These are phyloP conservation scores for Indicator maculatus DNA, from an alignment of 2,113 vertebrate species.

Conservation along the genomic window DNA sequence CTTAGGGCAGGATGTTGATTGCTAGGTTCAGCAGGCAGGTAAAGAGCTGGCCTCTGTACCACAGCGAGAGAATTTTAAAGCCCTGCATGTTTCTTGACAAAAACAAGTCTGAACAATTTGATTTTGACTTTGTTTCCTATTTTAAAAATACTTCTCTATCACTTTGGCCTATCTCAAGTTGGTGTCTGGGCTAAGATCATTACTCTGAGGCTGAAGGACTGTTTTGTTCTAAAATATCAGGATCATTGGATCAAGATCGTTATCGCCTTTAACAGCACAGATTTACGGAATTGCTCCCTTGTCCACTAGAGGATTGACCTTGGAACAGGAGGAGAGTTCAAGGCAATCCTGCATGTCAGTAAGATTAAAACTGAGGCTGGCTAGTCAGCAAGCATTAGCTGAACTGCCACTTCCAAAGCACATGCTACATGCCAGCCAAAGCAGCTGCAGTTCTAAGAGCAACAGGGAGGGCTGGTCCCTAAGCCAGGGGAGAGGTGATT, in stretches of 20 bases:
- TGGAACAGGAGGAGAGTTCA: conserved; percentile 8
- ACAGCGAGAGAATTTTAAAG: background rate
- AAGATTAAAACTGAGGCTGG: conserved; percentile 41
- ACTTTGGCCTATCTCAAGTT: background rate
- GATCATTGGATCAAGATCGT: conserved; percentile 23
- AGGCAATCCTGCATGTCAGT: conserved; percentile 29
- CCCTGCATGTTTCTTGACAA: background rate
- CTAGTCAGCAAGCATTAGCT: conserved; percentile 31
- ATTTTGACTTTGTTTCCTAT: background rate
- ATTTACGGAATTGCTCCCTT: conserved; percentile 23
- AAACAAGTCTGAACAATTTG: background rate
- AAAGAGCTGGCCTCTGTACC: background rate
- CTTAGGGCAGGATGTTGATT: background rate
- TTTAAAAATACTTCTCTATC: background rate
- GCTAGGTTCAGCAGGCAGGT: background rate
- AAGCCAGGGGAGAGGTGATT: background rate
- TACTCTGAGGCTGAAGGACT: background rate
- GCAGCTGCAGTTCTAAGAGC: background rate
- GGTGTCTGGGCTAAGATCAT: background rate
- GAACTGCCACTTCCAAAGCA: background rate
- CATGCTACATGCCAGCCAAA: background rate
- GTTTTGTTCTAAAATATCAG: conserved; percentile 28
- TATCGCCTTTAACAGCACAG: conserved; percentile 35
- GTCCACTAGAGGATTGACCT: conserved; percentile 33
- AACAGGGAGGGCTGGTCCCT: background rate